A percentile compares a stretch with the other conserved stretches of the same genome.
Conservation (phyloP, 2,113 vertebrate species). For the Leuciscus idus region DNA sequence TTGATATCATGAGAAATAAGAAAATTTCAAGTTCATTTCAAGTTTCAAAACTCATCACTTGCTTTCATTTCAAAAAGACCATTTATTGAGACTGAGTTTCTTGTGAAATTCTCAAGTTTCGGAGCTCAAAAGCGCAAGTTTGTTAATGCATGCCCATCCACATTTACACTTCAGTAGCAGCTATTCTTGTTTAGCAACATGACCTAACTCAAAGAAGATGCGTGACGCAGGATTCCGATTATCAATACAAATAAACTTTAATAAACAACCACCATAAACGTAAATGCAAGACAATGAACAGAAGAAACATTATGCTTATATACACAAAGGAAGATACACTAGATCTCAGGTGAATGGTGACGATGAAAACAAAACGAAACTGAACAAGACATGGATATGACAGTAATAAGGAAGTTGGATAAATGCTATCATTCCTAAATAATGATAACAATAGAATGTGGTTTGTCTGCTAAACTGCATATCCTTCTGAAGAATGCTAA, state of each 20-base stretch:
- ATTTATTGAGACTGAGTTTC: background rate
- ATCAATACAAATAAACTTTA: too few species aligned
- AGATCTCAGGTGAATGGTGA: too few species aligned
- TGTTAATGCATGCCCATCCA: background rate
- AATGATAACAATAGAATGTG: background rate
- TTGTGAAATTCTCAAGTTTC: background rate
- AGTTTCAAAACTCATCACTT: background rate
- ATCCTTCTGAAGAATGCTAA: background rate
- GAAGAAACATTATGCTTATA: too few species aligned
- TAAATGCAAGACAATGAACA: too few species aligned
- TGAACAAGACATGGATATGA: too few species aligned
- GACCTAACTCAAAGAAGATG: background rate
- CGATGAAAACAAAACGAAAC: too few species aligned
- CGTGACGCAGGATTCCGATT: too few species aligned
- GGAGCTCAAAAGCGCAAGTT: background rate
- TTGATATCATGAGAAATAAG: background rate
- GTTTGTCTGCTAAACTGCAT: background rate
- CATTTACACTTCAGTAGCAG: background rate
- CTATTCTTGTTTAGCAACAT: background rate
- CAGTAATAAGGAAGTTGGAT: background rate
- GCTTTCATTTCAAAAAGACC: background rate
- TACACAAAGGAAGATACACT: too few species aligned
- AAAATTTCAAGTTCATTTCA: background rate
- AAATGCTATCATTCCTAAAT: background rate
- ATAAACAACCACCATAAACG: too few species aligned